phyloP scores from a whole-genome alignment of 2,888 invertebrate species.

The Drosophila imparisetae region DNA sequence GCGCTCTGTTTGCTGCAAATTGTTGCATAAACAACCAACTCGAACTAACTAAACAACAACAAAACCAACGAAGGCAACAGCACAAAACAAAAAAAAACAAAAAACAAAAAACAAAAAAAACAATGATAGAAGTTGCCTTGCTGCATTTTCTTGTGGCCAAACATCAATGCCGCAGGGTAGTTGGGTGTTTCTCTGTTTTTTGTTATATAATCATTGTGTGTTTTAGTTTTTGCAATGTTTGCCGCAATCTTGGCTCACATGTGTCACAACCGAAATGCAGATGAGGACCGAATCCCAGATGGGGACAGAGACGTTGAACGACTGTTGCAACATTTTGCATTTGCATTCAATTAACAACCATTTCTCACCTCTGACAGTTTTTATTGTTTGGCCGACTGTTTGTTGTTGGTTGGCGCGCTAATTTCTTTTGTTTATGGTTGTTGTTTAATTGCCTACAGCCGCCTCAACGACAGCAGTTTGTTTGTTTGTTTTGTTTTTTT shows the following conservation, averaged over 20 bases:
- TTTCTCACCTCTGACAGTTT: slow-evolving; percentile 67
- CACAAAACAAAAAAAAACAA: neutral
- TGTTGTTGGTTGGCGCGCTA: slow-evolving; percentile 45
- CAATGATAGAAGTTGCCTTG: slow-evolving; percentile 40
- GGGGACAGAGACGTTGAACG: slow-evolving; percentile 9
- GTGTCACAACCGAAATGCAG: slow-evolving; percentile 54
- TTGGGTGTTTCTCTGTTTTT: slow-evolving; percentile 28
- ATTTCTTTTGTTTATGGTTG: slow-evolving; percentile 64
- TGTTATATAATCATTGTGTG: slow-evolving; percentile 63
- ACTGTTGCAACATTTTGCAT: slow-evolving; percentile 49
- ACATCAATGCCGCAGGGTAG: slow-evolving; percentile 49
- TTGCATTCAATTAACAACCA: slow-evolving; percentile 78
- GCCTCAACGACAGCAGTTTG: slow-evolving; percentile 16
- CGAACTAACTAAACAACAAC: slow-evolving; percentile 26
- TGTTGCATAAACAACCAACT: slow-evolving; percentile 64
- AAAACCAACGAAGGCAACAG: slow-evolving; percentile 2
- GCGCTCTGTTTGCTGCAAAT: slow-evolving; percentile 76
- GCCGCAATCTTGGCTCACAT: slow-evolving; percentile 55
- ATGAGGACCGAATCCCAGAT: slow-evolving; percentile 16
- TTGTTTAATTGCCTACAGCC: slow-evolving; percentile 59
- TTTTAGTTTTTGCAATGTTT: slow-evolving; percentile 46
- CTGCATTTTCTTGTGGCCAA: slow-evolving; percentile 37
- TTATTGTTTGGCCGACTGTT: slow-evolving; percentile 21
- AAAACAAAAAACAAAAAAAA: slow-evolving; percentile 3
- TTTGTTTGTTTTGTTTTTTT: slow-evolving; percentile 26